phyloP scores from a whole-genome alignment of 2,113 vertebrate genomes.

The Xerus inauris region DNA sequence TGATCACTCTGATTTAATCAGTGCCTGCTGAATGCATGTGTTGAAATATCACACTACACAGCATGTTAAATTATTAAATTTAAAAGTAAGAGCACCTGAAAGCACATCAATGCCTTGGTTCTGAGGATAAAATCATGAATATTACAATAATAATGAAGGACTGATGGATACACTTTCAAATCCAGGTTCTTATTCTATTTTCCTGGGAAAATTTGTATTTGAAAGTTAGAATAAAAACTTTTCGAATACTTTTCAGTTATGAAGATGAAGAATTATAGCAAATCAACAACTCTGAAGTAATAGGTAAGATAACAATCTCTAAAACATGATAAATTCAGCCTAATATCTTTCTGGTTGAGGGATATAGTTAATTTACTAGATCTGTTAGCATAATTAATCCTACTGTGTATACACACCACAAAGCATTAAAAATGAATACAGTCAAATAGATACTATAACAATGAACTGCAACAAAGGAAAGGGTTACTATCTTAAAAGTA shows the following conservation, averaged over 20 bases:
- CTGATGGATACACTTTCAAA: neutral
- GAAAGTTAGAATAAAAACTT: neutral
- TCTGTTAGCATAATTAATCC: neutral
- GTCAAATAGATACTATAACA: neutral
- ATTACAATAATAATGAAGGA: neutral
- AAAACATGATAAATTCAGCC: neutral
- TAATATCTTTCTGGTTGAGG: neutral
- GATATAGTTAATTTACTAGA: neutral
- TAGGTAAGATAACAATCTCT: neutral
- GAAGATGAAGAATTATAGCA: neutral
- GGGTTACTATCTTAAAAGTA: conserved; percentile 41
- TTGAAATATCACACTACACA: neutral
- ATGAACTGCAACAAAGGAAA: neutral
- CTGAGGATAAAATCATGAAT: neutral
- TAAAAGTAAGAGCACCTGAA: neutral
- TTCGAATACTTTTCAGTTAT: neutral
- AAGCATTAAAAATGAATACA: neutral
- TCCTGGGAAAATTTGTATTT: neutral
- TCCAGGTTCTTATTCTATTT: neutral
- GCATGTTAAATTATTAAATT: neutral
- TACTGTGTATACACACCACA: neutral
- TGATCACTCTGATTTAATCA: too few species aligned
- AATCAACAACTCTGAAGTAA: neutral
- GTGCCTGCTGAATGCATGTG: too few species aligned
- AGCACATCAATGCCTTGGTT: neutral